A percentile compares a stretch with the other conserved stretches of the same genome.
These are phyloP conservation scores for Sphaeramia orbicularis DNA, from an alignment of 2,797 vertebrate species.

Conservation along the genomic window DNA sequence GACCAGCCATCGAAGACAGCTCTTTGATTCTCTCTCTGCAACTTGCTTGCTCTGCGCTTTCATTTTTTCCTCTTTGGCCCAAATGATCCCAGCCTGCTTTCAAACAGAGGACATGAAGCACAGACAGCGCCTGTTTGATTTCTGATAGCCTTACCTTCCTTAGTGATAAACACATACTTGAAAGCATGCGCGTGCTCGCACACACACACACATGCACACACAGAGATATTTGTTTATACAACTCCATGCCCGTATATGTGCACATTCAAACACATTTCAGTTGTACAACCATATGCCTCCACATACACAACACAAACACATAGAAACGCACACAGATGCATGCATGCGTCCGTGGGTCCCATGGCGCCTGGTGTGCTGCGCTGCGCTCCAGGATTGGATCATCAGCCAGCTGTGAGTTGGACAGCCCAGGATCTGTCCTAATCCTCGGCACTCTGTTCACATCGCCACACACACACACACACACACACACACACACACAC, in stretches of 20 bases:
- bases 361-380: constrained; percentile 82
- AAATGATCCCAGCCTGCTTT: constrained; percentile 79
- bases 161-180: constrained; percentile 42
- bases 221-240: constrained; percentile 59
- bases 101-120: constrained; percentile 76
- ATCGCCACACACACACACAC: constrained; percentile 66
- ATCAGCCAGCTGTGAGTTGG: constrained; percentile 90
- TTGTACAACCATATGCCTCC: constrained; percentile 59
- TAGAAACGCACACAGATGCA: constrained; percentile 65
- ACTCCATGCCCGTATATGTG: constrained; percentile 54
- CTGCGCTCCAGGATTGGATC: constrained; percentile 87
- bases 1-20: constrained; percentile 68
- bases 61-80: constrained; percentile 66
- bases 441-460: constrained; percentile 88
- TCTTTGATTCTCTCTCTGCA: constrained; percentile 76
- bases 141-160: constrained; percentile 58
- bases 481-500: constrained; percentile 66
- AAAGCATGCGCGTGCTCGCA: background rate
- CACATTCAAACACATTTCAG: constrained; percentile 67
- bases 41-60: constrained; percentile 61
- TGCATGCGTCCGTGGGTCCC: constrained; percentile 77
- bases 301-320: constrained; percentile 40
- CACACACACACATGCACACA: constrained; percentile 27
- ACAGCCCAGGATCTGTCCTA: constrained; percentile 88
- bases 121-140: constrained; percentile 72